Evolutionary conservation across 2,888 invertebrate species (phyloP), one percentile per base, ranked within the genome.

Genomic region (Poecilobothrus nobilitatus): DNA sequence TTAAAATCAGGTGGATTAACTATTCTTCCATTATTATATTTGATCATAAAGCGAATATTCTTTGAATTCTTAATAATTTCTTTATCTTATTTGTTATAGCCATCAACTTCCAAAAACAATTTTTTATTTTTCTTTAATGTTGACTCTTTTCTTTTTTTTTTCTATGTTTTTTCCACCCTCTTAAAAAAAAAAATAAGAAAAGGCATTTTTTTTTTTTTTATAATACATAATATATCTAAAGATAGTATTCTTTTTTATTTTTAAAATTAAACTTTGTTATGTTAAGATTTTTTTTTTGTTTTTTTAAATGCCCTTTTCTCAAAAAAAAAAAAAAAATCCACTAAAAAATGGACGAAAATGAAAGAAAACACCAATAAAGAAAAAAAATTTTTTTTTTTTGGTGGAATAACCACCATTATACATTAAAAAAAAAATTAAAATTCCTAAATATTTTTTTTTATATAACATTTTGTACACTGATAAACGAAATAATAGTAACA

Each of bases 1-100:
- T 5, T 27, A 27, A 27, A 27, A 27, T 27, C 41, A 41, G 15
- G 2, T 15, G 12, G 12, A 5, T 41, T 8, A 41, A 41, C 15
- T 41, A 9, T 41, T 41, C 41, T 1, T 41, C 15, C 9, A 41
- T 41, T 41, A 9, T n/a, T n/a, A 12, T 41, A 2, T 41, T 9
- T 53, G 15, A 9, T 18, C 12, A 53, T 41, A 53, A 53, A 18
- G 15, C 53, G 15, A 53, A 53, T 41, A 53, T 53, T 18, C 18
- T 53, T 53, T 53, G 53, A 53, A 53, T 53, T 53, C 18, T 18
- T 53, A 53, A 53, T 53, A 53, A 53, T 53, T 53, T 53, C 53
- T 53, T 53, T 53, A 53, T 53, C 53, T 53, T 15, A 53, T 53
- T 53, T 53, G 53, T 53, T 53, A 18, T 9, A 53, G 53, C 53